Evolutionary conservation across 92 coral and sea anemone species (phyloP).

Genomic region (Siderastrea siderea): DNA sequence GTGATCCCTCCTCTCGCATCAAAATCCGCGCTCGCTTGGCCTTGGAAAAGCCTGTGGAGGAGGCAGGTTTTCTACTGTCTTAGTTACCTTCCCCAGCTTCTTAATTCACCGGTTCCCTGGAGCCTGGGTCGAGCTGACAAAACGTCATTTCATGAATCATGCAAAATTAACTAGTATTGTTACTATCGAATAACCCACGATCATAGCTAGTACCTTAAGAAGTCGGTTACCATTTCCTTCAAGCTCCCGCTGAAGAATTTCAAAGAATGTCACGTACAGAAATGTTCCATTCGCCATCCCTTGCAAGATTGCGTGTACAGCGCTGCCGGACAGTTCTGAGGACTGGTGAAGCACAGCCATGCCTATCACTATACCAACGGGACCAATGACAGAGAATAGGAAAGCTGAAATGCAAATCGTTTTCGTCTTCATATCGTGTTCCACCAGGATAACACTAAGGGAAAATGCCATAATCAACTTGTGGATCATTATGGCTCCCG

Average conservation of each 20-base stretch:
- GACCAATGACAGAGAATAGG: slow-evolving; percentile 90
- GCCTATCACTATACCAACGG: slow-evolving; percentile 88
- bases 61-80: no score
- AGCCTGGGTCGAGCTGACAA: no score
- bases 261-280: slow-evolving; percentile 95
- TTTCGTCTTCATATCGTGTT: slow-evolving; percentile 75
- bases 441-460: slow-evolving; percentile 87
- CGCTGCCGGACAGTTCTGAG: slow-evolving; percentile 66
- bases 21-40: no score
- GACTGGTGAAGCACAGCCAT: slow-evolving; percentile 84
- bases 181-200: slow-evolving; percentile 83
- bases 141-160: no score
- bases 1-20: no score
- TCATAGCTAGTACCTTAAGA: slow-evolving; percentile 84
- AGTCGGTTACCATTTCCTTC: slow-evolving; percentile 76
- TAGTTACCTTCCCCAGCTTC: no score
- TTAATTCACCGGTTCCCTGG: no score
- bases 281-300: slow-evolving; percentile 98
- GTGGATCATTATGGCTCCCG: slow-evolving; percentile 91
- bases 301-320: slow-evolving; percentile 88
- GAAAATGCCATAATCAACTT: slow-evolving; percentile 91
- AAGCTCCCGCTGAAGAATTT: slow-evolving; percentile 92
- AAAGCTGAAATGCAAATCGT: slow-evolving; percentile 75
- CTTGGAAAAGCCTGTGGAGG: no score
- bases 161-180: slow-evolving; percentile 47